Evolutionary conservation across 2,797 vertebrate species (phyloP), one percentile per base, ranked within the genome.

Genomic region (Amphiprion clarkii): DNA sequence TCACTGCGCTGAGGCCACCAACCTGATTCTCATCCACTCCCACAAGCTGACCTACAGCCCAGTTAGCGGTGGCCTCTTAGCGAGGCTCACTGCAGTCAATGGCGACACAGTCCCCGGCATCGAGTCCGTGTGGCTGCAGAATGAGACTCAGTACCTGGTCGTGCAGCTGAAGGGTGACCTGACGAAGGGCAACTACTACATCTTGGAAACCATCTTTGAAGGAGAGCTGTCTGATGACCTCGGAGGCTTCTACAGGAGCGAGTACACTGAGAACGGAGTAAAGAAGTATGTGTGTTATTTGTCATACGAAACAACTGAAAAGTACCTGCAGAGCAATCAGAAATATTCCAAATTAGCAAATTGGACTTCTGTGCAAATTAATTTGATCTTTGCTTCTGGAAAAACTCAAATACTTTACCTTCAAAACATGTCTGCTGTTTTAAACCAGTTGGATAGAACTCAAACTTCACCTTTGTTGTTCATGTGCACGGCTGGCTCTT

Each of bases 181-280:
- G 81, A 14, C 29, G 55, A 49, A 1, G 0, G 84, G 56, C 39
- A 44, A 48, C 0, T 25, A 0, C 25, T 99, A 99, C 33, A 82
- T 19, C 1, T 94, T 99, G 52, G 2, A 33, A 48, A 96, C 87
- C 0, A 0, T 0, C 1, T 99, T 98, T 66, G 68, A 51, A 0
- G 98, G 97, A 40, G 96, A 97, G 73, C 94, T 99, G 84, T 95
- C 97, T 0, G 96, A 98, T 0, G 97, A 99, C 83, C 94, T 99
- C 82, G 95, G 95, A 0, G 98, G 98, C 61, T 98, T 99, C 93
- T 99, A 99, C 71, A 95, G 97, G 85, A 99, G 98, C 0, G 96
- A 96, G 81, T 99, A 98, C 52, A 0, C 0, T 0, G 96, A 98
- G 0, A 17, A 71, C 0, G 7, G 1, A 0, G 0, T 5, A 0